phyloP scores from a whole-genome alignment of 2,888 invertebrate species.

The Dryomyza anilis region DNA sequence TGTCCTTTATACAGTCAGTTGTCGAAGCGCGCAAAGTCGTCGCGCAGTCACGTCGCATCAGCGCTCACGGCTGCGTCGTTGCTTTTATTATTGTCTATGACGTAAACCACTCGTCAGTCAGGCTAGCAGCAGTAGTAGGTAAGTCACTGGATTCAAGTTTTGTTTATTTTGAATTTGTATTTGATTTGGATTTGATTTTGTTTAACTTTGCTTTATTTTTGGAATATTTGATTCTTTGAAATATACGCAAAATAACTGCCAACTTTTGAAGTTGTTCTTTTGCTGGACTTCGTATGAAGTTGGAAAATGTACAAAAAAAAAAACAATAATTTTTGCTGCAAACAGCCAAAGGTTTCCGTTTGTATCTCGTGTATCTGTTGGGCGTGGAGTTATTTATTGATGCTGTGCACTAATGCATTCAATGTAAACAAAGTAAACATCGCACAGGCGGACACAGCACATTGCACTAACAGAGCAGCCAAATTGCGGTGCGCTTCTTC shows the following conservation, averaged over 20 bases:
- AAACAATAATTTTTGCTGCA: not conserved
- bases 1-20: too few species aligned
- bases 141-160: not conserved
- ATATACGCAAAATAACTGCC: not conserved
- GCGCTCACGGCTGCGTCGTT: not conserved
- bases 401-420: not conserved
- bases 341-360: not conserved
- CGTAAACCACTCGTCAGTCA: conserved; percentile 51
- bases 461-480: too few species aligned
- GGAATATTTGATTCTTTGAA: not conserved
- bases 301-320: not conserved
- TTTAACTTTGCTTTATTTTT: not conserved
- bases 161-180: conserved; percentile 1
- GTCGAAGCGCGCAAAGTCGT: too few species aligned
- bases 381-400: conserved; percentile 15
- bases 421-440: conserved; percentile 20
- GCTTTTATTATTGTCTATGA: conserved; percentile 46
- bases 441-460: too few species aligned
- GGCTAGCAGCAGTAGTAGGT: conserved; percentile 10
- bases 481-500: conserved; percentile 7
- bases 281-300: not conserved
- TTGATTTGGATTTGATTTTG: conserved; percentile 2
- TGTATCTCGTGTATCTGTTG: not conserved
- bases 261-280: too few species aligned
- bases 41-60: not conserved